Percentiles rank a stretch among this genome's conserved stretches.
These are phyloP conservation scores for Caloenas nicobarica DNA, from an alignment of 2,113 vertebrate genomes.

Conservation along the genomic window DNA sequence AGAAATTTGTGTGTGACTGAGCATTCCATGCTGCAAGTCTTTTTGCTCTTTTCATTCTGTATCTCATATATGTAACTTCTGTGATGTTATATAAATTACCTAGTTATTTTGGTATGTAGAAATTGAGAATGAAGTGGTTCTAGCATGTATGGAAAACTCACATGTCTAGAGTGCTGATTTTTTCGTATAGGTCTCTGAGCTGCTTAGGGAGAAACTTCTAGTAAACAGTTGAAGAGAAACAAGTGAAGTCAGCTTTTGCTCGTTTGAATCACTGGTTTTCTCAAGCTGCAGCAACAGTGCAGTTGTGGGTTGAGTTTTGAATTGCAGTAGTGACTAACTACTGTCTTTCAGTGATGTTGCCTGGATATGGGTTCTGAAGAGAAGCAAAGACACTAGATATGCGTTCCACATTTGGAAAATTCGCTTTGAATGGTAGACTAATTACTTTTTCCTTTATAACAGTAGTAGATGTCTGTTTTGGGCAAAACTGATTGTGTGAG, in stretches of 20 bases:
- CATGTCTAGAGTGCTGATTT: background rate
- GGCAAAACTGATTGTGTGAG: background rate
- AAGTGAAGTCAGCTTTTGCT: background rate
- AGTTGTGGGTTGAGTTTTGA: background rate
- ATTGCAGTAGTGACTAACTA: background rate
- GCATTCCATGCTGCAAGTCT: background rate
- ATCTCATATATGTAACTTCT: background rate
- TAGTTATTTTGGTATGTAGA: background rate
- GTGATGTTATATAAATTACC: background rate
- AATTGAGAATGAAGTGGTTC: background rate
- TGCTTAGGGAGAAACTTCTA: background rate
- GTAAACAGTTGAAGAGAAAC: background rate
- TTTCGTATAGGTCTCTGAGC: background rate
- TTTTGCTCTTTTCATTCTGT: background rate
- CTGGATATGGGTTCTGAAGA: background rate
- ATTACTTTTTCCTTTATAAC: background rate
- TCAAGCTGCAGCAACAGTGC: background rate
- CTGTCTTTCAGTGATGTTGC: background rate
- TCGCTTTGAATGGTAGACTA: background rate
- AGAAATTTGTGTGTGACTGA: background rate
- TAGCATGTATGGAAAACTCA: fast-evolving
- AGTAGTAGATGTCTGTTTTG: background rate
- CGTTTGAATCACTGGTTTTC: background rate
- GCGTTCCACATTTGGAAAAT: background rate
- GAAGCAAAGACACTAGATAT: background rate